These are phyloP conservation scores for Electrophaes corylata DNA, from an alignment of 2,888 invertebrate genomes.

Conservation along the genomic window DNA sequence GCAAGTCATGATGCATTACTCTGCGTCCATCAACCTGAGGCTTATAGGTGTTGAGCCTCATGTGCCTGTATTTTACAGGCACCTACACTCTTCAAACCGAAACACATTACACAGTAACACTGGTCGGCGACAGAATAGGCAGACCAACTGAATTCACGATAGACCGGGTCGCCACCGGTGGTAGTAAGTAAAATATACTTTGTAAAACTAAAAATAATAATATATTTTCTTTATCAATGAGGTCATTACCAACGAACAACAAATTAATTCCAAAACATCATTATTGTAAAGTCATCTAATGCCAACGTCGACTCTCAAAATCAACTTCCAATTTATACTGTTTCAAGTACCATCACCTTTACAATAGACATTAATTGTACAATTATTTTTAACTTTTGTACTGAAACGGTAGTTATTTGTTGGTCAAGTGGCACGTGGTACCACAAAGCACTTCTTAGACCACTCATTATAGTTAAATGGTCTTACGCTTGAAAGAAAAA, in stretches of 20 bases:
- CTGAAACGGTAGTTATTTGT: slow-evolving; percentile 76
- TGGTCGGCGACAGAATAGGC: no score
- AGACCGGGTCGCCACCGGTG: no score
- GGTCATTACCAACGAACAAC: not conserved
- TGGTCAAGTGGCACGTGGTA: slow-evolving; percentile 77
- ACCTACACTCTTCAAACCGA: no score
- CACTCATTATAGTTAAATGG: slow-evolving; percentile 83
- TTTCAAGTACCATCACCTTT: slow-evolving; percentile 71
- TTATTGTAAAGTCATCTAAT: slow-evolving; percentile 46
- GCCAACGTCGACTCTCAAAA: slow-evolving; percentile 40
- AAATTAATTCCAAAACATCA: slow-evolving; percentile 18
- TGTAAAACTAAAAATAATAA: not conserved
- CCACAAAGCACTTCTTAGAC: slow-evolving; percentile 75
- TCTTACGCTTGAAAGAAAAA: slow-evolving; percentile 71
- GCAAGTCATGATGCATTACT: no score
- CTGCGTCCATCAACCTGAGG: no score
- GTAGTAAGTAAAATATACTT: no score
- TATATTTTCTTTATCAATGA: not conserved
- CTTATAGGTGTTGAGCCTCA: no score
- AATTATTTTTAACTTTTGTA: slow-evolving; percentile 79
- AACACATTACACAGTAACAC: no score
- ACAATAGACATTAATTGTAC: slow-evolving; percentile 76
- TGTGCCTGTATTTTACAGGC: no score
- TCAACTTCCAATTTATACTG: slow-evolving; percentile 74
- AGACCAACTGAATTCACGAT: no score